Evolutionary conservation across 1,140 invertebrate genomes (phyloP).

Genomic region (Aphelenchoides avenae): DNA sequence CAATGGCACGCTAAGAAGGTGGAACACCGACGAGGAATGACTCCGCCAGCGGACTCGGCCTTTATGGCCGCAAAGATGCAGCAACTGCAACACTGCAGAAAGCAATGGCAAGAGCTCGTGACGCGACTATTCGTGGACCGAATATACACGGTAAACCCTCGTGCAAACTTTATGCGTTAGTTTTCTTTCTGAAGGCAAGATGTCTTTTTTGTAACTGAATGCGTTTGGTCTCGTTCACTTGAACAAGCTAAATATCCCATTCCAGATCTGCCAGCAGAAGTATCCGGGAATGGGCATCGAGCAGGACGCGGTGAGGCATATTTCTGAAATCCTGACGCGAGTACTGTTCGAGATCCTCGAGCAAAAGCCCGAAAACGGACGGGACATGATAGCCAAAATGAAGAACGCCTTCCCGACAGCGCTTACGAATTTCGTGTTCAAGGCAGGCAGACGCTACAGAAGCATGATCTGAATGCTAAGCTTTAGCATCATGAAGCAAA

Average conservation of each 20-base stretch:
- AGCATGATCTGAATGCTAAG: background rate
- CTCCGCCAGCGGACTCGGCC: too few relatives aligned
- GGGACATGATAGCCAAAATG: conserved; percentile 34
- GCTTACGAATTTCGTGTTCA: conserved; percentile 30
- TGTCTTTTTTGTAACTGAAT: conserved; percentile 3
- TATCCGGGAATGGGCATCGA: conserved; percentile 41
- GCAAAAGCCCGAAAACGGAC: conserved; percentile 16
- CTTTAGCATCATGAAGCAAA: conserved; percentile 25
- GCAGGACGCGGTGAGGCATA: conserved; percentile 26
- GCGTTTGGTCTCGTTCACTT: background rate
- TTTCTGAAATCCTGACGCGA: conserved; percentile 32
- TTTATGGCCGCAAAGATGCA: background rate
- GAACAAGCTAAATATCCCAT: too few relatives aligned
- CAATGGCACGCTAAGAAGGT: too few relatives aligned
- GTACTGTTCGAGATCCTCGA: conserved; percentile 30
- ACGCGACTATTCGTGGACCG: conserved; percentile 28
- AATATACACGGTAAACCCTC: conserved; percentile 17
- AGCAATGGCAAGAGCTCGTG: conserved; percentile 26
- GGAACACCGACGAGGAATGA: too few relatives aligned
- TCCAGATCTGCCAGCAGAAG: conserved; percentile 30
- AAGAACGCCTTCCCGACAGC: conserved; percentile 25
- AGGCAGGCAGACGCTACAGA: conserved; percentile 10
- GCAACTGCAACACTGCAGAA: conserved; percentile 15
- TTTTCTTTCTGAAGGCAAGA: background rate
- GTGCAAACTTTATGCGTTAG: background rate